Evolutionary conservation across 2,888 invertebrate species (phyloP), one percentile per base, ranked within the genome.

Genomic region (Tanypteryx hageni): DNA sequence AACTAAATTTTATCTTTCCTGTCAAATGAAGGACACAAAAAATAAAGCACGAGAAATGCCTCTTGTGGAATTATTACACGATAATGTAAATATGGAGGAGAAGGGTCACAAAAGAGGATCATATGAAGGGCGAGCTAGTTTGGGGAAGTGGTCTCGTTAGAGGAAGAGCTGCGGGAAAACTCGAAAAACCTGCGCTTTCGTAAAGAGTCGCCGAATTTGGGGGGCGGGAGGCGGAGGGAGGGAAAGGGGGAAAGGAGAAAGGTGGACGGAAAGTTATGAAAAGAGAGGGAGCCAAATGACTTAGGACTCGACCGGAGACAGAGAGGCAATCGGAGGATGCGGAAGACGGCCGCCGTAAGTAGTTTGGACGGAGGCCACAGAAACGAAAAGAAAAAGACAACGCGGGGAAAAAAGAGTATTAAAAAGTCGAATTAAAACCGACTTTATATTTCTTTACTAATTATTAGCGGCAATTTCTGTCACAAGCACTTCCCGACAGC

Each of bases 281-380:
- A 27, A 27, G 76, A 76, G 14, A 13, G 76, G 13, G 64, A 64
- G 64, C 18, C 68, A 68, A 68, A 44, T 44, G 44, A 44, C 44
- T 44, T 44, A 44, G 44, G 44, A 44, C 44, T 44, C 44, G 44
- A 44, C 44, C 44, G 44, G 1, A 44, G 76, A 76, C 22, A 13
- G 76, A 22, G 64, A 64, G 64, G 22, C 68, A 68, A 68, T 68
- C 68, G 68, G n/a, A 22, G 68, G 68, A 68, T 64, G 64, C 64
- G 64, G 64, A 64, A 1, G 68, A 68, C 44, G 44, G 44, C 44
- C 44, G 44, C 44, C 44, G 5, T 44, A 22, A 68, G 22, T 22
- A 27, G 76, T 76, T 76, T 76, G 76, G 76, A 76, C 76, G 13
- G 27, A 8, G 27, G 76, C 76, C 76, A 76, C 76, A 9, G 14